Evolutionary conservation across 2,888 invertebrate species (phyloP), one percentile per base, ranked within the genome.

Genomic region (Microchrysa polita): DNA sequence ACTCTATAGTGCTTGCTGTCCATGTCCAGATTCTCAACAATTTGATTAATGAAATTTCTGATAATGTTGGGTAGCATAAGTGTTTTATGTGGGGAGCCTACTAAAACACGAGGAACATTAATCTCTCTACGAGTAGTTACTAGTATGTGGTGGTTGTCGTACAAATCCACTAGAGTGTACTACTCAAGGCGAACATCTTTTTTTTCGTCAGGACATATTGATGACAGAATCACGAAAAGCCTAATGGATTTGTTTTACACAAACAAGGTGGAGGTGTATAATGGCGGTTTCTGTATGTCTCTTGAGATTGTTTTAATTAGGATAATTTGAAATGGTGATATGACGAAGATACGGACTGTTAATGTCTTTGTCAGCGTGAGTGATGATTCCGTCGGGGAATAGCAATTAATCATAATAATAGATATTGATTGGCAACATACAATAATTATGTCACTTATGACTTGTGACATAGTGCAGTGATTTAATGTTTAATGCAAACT

Each of bases 1-100:
- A 60, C 14, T n/a, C n/a, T n/a, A n/a, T n/a, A n/a, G n/a, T n/a
- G n/a, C 2, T 55, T 4, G 2, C 5, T 16, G 16, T 1, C 10
- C 16, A 34, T 34, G 61, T 61, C 40, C 27, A 34, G 65, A 22
- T 48, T 48, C 34, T 12, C 42, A 65, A 23, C 48, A 44, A 67
- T 67, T 67, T 67, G 67, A 67, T 67, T 67, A 67, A 67, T 67
- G 67, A 67, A 67, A 67, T 67, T 67, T 67, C 53, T 67, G 67
- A 67, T 67, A 67, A 67, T 53, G 55, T 55, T 67, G 44, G 65
- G 67, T 67, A 67, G 34, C 67, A 67, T 67, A 67, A 67, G 67
- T 67, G 67, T 52, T 67, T 67, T 67, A 67, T 67, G 67, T n/a
- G n/a, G n/a, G 67, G 34, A 34, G 7, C 27, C 67, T n/a, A n/a